phyloP scores from a whole-genome alignment of 2,113 vertebrate genomes.

The Pelmatolapia mariae region DNA sequence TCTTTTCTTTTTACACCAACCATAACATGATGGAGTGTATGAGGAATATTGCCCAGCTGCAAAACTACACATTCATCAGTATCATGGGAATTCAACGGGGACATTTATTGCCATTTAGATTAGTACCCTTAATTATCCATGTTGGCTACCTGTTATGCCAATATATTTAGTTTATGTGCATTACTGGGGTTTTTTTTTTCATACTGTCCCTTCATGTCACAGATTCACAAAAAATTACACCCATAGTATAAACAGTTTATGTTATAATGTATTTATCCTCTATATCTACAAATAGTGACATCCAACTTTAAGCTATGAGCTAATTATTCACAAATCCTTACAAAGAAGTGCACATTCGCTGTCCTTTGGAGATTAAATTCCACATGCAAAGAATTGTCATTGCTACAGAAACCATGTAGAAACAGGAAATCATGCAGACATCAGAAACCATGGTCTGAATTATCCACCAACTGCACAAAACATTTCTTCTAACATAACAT shows the following conservation, averaged over 20 bases:
- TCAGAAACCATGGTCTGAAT: not conserved
- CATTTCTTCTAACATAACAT: not conserved
- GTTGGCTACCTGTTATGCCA: slow-evolving; percentile 22
- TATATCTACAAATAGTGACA: not conserved
- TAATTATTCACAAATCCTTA: not conserved
- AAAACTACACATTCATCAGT: slow-evolving; percentile 49
- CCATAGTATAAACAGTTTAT: not conserved
- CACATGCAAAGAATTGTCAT: not conserved
- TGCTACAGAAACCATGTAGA: not conserved
- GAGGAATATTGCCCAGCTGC: not conserved
- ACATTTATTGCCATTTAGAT: slow-evolving; percentile 45
- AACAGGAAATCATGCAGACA: not conserved
- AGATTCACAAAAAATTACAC: not conserved
- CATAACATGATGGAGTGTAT: slow-evolving; percentile 28
- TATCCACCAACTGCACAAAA: not conserved
- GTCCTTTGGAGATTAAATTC: not conserved
- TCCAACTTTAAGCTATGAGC: not conserved
- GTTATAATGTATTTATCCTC: not conserved
- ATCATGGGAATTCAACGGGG: slow-evolving; percentile 25
- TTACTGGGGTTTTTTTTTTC: not conserved
- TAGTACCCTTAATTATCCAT: slow-evolving; percentile 15
- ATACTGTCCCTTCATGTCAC: not conserved
- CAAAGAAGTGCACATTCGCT: not conserved
- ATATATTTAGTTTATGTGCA: slow-evolving; percentile 7
- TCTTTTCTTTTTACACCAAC: slow-evolving; percentile 22